Evolutionary conservation across 2,113 vertebrate genomes (phyloP), one percentile per base, ranked within the genome.

Genomic region (Austrofundulus limnaeus): DNA sequence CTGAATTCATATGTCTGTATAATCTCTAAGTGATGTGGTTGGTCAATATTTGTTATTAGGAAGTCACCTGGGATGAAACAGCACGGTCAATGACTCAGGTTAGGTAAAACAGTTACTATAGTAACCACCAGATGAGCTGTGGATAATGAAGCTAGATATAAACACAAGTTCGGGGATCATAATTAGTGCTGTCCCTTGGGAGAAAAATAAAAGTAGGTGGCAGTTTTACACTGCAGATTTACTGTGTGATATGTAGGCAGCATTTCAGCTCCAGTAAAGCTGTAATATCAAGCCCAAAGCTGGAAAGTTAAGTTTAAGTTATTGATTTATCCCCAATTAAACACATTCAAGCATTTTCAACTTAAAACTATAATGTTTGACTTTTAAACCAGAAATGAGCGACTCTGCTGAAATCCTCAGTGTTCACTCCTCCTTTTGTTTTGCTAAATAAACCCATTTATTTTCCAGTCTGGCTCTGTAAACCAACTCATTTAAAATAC

Each of bases 81-180:
- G 2, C 45, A 19, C 21, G 5, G 21, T 43, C 49, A 56, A 50
- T 46, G 5, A 39, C 38, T 78, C 56, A 47, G 49, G 61, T 84
- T 57, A 66, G 67, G 63, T 42, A 66, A 66, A 47, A 69, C 50
- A 54, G 73, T 81, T 71, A 63, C 75, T 66, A 81, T 83, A 37
- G 85, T 55, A 84, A 80, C 81, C 62, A 52, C 70, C 34, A 68
- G 48, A 75, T 47, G 45, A 75, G 77, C 53, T 66, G 28, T 61
- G 65, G 46, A 65, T 85, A 85, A 83, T 74, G 64, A 85, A 76
- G 59, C 66, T 43, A 12, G 48, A 55, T 54, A 31, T 52, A 65
- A 77, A 65, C 50, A 65, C 46, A 71, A 69, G 56, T 74, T 75
- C 56, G 56, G 49, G 64, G 66, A 64, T 85, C 47, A 70, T 82